phyloP scores from a whole-genome alignment of 2,113 vertebrate genomes.

The Toxotes jaculatrix region DNA sequence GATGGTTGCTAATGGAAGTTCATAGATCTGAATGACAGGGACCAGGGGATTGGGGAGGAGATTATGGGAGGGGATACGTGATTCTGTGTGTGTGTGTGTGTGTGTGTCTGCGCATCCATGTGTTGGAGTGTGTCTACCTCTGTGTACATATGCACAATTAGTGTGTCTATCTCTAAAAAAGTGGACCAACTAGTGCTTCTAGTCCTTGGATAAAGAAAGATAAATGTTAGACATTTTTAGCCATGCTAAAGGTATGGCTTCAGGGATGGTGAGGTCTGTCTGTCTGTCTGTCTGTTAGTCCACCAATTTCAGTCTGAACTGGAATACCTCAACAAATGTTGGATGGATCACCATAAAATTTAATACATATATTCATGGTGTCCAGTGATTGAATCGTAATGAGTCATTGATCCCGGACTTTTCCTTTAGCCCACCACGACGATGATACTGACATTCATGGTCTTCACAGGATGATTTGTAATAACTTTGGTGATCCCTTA shows the following conservation, averaged over 20 bases:
- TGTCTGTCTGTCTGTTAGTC: neutral
- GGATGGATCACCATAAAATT: neutral
- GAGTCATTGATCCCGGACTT: neutral
- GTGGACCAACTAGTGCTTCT: conserved; percentile 25
- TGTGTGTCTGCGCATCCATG: neutral
- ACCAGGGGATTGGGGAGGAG: conserved; percentile 75
- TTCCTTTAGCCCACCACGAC: neutral
- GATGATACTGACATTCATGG: neutral
- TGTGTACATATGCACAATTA: conserved; percentile 50
- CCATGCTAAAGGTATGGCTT: neutral
- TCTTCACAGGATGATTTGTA: neutral
- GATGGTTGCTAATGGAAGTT: conserved; percentile 88
- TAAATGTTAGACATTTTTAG: neutral
- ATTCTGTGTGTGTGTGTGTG: conserved; percentile 29
- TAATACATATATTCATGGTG: neutral
- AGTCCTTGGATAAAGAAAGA: conserved; percentile 11
- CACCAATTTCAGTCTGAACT: neutral
- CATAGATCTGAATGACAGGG: conserved; percentile 88
- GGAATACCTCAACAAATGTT: neutral
- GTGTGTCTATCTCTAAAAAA: conserved; percentile 21
- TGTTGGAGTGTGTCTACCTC: conserved; percentile 26
- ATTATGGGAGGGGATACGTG: conserved; percentile 58
- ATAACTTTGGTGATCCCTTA: neutral
- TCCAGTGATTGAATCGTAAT: too few species aligned
- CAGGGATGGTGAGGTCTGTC: neutral